Base-by-base conservation (phyloP, 2,113 vertebrate genomes). In the Vicugna pacos region DNA sequence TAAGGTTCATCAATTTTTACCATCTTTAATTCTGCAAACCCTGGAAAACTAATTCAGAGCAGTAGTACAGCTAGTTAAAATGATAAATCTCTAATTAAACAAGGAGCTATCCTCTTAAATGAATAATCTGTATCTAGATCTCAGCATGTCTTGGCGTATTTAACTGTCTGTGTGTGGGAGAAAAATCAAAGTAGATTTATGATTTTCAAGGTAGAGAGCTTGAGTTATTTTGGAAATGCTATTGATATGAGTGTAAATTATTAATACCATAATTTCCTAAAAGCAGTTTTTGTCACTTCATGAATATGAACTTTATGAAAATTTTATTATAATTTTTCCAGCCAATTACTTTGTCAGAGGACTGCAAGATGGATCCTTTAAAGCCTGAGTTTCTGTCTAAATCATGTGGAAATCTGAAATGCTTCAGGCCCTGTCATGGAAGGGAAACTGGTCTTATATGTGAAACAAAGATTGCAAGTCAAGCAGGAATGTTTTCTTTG, bases 1-100 rank as follows among this genome's bases (percentile, higher is more conserved):
- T 75, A 93, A 90, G 92, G 93, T 97, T 98, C 98, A 98, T 98
- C 98, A 96, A 95, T 98, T 97, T 97, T 98, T 97, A 94, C 97
- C 94, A 98, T 98, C 98, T 98, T 98, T 97, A 97, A 98, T 98
- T 98, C 96, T 97, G 81, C 89, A 97, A 97, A 97, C 94, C 81
- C 92, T 91, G 46, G 86, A 98, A 98, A 98, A 97, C 96, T 94
- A 97, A 98, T 98, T 98, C 94, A 96, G 96, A 97, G 95, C 93
- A 95, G 95, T 96, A 95, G 96, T 93, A 97, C 0, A 46, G 97
- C 94, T 97, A 97, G 96, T 98, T 98, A 98, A 97, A 94, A 98
- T 98, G 97, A 98, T 97, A 98, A 98, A 97, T 98, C 96, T 98
- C 97, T 98, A 98, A 98, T 98, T 98, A 98, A 98, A 97, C 92